Base-by-base conservation (phyloP, 1,140 invertebrate genomes). In the Drosophila takahashii region DNA sequence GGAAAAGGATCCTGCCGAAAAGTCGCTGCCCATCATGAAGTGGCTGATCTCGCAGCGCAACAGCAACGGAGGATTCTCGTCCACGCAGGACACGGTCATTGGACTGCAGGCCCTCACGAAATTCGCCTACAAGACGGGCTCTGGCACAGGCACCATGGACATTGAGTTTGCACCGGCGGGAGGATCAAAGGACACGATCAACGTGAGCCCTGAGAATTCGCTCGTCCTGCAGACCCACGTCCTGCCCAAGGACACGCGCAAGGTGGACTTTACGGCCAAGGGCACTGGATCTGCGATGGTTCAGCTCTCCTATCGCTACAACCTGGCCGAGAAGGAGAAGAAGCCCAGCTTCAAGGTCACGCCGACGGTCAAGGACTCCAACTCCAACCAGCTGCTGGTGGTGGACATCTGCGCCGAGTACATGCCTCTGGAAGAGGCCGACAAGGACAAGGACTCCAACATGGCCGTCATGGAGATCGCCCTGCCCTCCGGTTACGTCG, bases 391-490 rank as follows among this genome's bases (percentile, higher is more conserved):
- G 90, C 95, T 95, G 80, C 92, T 97, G 26, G 94, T 95, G 67
- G 89, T 98, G 1, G 95, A 96, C 15, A 93, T 97, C 62, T 97
- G 97, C 78, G 95, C 94, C 66, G 91, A 90, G n/a, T 92, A 77
- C 53, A 22, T 79, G 4, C 90, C 90, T 0, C 47, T 59, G 0
- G 77, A 78, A 9, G 52, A 45, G 0, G 54, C 15, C 6, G 81
- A 84, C 16, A 39, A 59, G 34, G 53, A 56, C 0, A 90, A 84
- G 52, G 84, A 90, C 50, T 96, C 96, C 73, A 98, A 98, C 83
- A 98, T 98, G 97, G 97, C 96, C 47, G 96, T 98, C 3, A 96
- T 98, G 95, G 97, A 98, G 93, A 95, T 98, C 0, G 94, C 94
- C 54, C 93, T 98, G 61, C 97, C 97, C 1, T 97, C 96, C 3